Percentiles rank a stretch among this genome's conserved stretches.
These are phyloP conservation scores for Thunnus albacares DNA, from an alignment of 2,797 vertebrate species.

Conservation along the genomic window DNA sequence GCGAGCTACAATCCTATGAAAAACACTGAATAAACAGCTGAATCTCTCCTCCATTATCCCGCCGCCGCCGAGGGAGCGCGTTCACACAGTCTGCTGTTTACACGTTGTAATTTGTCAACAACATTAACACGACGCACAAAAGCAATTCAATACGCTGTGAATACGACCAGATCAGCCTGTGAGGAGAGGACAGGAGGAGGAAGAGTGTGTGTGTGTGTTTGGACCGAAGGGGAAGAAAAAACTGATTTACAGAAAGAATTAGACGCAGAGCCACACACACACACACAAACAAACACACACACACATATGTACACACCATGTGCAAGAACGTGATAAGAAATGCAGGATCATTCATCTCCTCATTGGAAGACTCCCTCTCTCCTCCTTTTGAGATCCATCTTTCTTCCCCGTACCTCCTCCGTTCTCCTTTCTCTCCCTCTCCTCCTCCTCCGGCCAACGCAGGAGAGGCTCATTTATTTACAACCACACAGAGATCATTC, in stretches of 20 bases:
- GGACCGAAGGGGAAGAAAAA: constrained; percentile 1
- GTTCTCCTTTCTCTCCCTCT: not conserved
- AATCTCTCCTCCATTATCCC: constrained; percentile 52
- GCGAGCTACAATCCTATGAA: constrained; percentile 35
- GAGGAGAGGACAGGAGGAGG: constrained; percentile 15
- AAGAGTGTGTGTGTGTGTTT: constrained; percentile 2
- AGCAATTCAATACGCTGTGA: constrained; percentile 44
- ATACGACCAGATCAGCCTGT: constrained; percentile 45
- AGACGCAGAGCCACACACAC: constrained; percentile 27
- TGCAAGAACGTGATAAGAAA: constrained; percentile 71
- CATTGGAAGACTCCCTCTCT: constrained; percentile 49
- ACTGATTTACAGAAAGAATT: constrained; percentile 52
- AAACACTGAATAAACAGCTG: constrained; percentile 54
- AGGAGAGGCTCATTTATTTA: constrained; percentile 1
- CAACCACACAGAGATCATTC: constrained; percentile 6
- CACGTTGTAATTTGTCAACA: constrained; percentile 75
- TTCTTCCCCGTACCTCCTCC: not conserved
- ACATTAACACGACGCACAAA: constrained; percentile 65
- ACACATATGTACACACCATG: constrained; percentile 51
- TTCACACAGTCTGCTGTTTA: constrained; percentile 54
- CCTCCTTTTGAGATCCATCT: constrained; percentile 35
- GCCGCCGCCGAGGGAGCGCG: constrained; percentile 28
- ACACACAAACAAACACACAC: constrained; percentile 20
- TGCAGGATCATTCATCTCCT: constrained; percentile 69
- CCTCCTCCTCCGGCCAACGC: not conserved